Evolutionary conservation across 2,113 vertebrate genomes (phyloP), one percentile per base, ranked within the genome.

Genomic region (Stigmatopora nigra): DNA sequence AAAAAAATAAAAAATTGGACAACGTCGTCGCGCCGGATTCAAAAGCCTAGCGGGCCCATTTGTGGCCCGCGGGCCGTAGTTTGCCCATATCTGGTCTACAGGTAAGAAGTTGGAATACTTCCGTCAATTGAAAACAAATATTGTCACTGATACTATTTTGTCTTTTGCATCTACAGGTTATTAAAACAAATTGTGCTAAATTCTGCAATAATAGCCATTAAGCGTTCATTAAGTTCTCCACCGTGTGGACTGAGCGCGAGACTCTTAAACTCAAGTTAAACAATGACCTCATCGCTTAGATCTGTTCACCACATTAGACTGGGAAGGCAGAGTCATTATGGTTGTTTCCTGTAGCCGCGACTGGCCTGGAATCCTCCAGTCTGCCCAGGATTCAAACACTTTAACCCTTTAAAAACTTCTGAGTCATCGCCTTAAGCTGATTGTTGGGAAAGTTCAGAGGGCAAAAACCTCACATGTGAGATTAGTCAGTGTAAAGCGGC

Each of bases 241-340:
- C 17, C 5, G 13, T 47, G 44, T 10, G 19, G 13, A 20, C 17
- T 19, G 58, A 61, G 13, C 14, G 41, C 44, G n/a, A n/a, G n/a
- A 45, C 59, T 14, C 38, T 22, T 12, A 45, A 57, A 58, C 14
- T 46, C 69, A 48, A 62, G 60, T 67, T 62, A 20, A 20, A 22
- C 19, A 25, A 78, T 82, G 82, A 85, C 77, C 76, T 87, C 79
- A 82, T 67, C 31, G 19, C 70, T 78, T 36, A 46, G 69, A 82
- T 83, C 80, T 83, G 82, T 68, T 81, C 70, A 16, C 73, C 75
- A 75, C 75, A 78, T 84, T 76, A 63, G 69, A 44, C 68, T 76
- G 65, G 64, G 74, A 68, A 74, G 69, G 38, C 53, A 69, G 48
- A 77, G 64, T 78, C 80, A 76, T 82, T 64, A 70, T 67, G 56